Evolutionary conservation across 2,797 vertebrate species (phyloP).

Genomic region (Poeciliopsis infans): DNA sequence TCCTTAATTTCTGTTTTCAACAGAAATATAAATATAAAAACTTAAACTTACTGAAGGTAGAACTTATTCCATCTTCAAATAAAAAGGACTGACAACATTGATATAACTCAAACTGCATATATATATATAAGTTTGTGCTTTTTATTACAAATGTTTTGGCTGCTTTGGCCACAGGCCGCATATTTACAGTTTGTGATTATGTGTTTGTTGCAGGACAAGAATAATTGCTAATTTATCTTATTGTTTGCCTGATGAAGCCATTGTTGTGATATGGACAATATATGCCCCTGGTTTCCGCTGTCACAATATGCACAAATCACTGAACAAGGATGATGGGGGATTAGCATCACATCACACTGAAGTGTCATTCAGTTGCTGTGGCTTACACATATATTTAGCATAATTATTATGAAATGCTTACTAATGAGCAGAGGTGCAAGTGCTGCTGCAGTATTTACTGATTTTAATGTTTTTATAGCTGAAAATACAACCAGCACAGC

Average conservation of each 20-base stretch:
- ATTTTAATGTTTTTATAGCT: constrained; percentile 6
- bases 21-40: not conserved
- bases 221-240: not conserved
- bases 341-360: constrained; percentile 15
- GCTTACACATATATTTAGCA: constrained; percentile 21
- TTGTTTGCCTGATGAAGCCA: not conserved
- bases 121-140: not conserved
- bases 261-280: not conserved
- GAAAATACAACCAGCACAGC: not conserved
- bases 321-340: constrained; percentile 8
- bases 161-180: not conserved
- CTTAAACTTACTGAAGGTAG: not conserved
- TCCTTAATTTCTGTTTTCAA: not conserved
- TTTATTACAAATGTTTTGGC: not conserved
- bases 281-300: constrained; percentile 4
- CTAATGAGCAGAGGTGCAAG: constrained; percentile 23
- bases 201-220: not conserved
- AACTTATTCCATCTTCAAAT: constrained; percentile 16
- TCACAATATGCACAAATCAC: constrained; percentile 26
- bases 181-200: not conserved
- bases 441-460: not conserved
- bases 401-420: constrained; percentile 18
- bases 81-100: constrained; percentile 1
- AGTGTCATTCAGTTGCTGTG: constrained; percentile 23
- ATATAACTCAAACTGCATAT: constrained; percentile 19